phyloP scores from a whole-genome alignment of 2,888 invertebrate genomes.

The Hydropsyche betteni region DNA sequence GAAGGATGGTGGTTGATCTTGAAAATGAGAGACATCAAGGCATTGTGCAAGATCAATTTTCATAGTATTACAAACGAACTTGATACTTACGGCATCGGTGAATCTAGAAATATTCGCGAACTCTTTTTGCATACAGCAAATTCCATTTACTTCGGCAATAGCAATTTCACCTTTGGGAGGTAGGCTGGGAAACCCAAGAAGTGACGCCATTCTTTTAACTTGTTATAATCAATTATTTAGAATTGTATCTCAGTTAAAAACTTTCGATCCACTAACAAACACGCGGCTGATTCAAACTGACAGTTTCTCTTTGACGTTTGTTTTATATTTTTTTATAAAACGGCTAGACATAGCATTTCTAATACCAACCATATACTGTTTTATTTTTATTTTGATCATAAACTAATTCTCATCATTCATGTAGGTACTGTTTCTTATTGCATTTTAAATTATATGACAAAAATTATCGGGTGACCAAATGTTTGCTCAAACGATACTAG shows the following conservation, averaged over 20 bases:
- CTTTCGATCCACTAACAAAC: background rate
- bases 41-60: background rate
- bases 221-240: background rate
- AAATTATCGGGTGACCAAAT: too few species aligned
- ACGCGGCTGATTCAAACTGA: conserved; percentile 2
- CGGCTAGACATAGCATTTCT: background rate
- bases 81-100: conserved; percentile 69
- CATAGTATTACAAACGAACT: conserved; percentile 17
- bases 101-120: conserved; percentile 68
- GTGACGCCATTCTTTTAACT: conserved; percentile 60
- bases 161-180: conserved; percentile 66
- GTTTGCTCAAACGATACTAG: too few species aligned
- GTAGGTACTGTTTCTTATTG: too few species aligned
- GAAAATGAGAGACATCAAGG: background rate
- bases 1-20: conserved; percentile 67
- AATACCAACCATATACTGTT: too few species aligned
- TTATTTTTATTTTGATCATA: too few species aligned
- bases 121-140: conserved; percentile 67
- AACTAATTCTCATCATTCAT: too few species aligned
- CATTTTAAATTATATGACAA: too few species aligned
- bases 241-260: too few species aligned
- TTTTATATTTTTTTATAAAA: background rate
- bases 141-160: conserved; percentile 72
- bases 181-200: conserved; percentile 65
- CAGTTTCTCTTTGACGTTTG: background rate